Conservation (phyloP, 2,888 invertebrate species). For the Thymelicus lineola region DNA sequence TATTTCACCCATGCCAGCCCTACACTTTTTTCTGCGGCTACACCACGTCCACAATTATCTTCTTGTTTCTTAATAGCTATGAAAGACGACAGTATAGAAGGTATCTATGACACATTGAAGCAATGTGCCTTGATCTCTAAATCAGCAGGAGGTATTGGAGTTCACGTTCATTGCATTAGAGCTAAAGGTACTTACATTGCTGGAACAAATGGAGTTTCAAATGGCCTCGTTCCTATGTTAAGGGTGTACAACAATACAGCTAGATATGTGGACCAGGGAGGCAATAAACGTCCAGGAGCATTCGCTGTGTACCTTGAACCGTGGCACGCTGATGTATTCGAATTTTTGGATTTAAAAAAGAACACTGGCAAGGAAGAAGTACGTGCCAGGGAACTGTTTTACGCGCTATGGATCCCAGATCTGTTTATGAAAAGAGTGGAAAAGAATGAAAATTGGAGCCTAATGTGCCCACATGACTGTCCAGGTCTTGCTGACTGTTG, state of each 20-base stretch:
- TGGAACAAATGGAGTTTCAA: slow-evolving; percentile 97
- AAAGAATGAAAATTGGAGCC: slow-evolving; percentile 93
- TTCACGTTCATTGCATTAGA: slow-evolving; percentile 98
- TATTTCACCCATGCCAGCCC: slow-evolving; percentile 99
- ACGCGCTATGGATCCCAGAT: slow-evolving; percentile 99
- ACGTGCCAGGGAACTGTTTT: slow-evolving; percentile 97
- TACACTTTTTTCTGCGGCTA: slow-evolving; percentile 98
- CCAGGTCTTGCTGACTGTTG: slow-evolving; percentile 96
- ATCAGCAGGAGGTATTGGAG: slow-evolving; percentile 98
- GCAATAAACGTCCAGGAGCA: slow-evolving; percentile 98
- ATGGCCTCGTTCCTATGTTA: slow-evolving; percentile 98
- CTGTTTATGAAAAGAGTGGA: slow-evolving; percentile 98
- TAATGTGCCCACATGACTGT: slow-evolving; percentile 98
- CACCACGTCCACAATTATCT: slow-evolving; percentile 95
- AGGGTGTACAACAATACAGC: slow-evolving; percentile 98
- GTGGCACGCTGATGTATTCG: slow-evolving; percentile 99
- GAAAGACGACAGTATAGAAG: slow-evolving; percentile 97
- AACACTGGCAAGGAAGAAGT: slow-evolving; percentile 98
- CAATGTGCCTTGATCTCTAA: slow-evolving; percentile 98
- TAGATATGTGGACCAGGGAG: slow-evolving; percentile 98
- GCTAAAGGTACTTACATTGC: slow-evolving; percentile 96
- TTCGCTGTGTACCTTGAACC: slow-evolving; percentile 99
- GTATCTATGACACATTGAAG: slow-evolving; percentile 96
- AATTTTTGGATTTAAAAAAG: slow-evolving; percentile 97
- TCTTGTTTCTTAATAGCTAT: slow-evolving; percentile 98